Conservation (phyloP, 2,797 vertebrate genomes). For the Acrossocheilus fasciatus region DNA sequence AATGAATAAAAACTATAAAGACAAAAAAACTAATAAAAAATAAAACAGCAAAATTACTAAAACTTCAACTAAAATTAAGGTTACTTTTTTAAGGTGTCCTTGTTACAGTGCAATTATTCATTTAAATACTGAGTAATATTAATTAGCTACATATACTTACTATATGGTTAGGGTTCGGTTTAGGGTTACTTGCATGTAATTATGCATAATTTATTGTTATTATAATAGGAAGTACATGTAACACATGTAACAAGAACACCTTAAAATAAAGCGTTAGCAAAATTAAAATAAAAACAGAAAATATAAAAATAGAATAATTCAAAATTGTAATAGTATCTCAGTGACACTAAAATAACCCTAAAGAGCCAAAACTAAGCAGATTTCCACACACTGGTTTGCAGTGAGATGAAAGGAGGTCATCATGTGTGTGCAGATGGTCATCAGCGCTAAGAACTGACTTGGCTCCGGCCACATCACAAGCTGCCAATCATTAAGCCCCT, state of each 20-base stretch:
- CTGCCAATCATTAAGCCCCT: conserved; percentile 20
- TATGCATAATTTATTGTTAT: not conserved
- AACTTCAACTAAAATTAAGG: not conserved
- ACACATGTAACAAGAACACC: not conserved
- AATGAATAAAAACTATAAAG: not conserved
- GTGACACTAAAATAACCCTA: not conserved
- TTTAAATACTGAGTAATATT: no score
- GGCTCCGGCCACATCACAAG: not conserved
- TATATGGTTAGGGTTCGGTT: not conserved
- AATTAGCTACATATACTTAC: not conserved
- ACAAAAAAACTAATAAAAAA: not conserved
- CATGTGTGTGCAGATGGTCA: conserved; percentile 23
- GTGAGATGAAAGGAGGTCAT: conserved; percentile 16
- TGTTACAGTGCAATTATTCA: no score
- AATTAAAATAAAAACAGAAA: not conserved
- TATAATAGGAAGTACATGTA: not conserved
- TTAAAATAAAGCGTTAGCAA: not conserved
- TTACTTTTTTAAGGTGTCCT: no score
- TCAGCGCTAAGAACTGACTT: not conserved
- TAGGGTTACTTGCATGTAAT: no score
- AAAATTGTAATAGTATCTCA: not conserved
- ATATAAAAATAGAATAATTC: not conserved
- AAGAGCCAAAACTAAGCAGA: not conserved
- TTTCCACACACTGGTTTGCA: conserved; percentile 4
- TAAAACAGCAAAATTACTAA: not conserved